Percentiles rank a stretch among this genome's conserved stretches.
Conservation (phyloP, 2,888 invertebrate species). For the Amphimallon solstitiale region DNA sequence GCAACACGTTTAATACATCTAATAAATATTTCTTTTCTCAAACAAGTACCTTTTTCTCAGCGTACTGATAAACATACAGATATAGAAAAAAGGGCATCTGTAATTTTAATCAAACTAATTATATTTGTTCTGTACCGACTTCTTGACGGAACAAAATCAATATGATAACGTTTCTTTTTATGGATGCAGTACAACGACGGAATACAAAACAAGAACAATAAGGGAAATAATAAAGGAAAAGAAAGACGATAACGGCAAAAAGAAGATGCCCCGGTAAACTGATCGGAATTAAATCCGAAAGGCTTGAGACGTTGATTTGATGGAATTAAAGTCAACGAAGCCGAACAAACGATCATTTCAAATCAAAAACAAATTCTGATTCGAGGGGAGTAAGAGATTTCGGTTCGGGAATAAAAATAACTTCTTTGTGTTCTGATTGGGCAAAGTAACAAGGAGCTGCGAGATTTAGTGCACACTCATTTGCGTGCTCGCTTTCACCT, state of each 20-base stretch:
- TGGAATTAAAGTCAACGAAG: slow-evolving; percentile 38
- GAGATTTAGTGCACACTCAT: slow-evolving; percentile 51
- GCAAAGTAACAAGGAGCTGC: slow-evolving; percentile 49
- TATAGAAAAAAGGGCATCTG: too few species aligned
- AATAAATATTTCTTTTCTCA: too few species aligned
- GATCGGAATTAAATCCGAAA: slow-evolving; percentile 34
- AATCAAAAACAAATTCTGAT: slow-evolving; percentile 41
- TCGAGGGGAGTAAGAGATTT: slow-evolving; percentile 35
- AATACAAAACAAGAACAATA: slow-evolving; percentile 25
- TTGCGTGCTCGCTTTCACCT: slow-evolving; percentile 45
- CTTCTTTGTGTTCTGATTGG: slow-evolving; percentile 46
- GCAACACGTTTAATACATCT: too few species aligned
- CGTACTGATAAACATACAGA: too few species aligned
- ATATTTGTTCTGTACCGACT: not conserved
- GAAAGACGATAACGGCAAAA: slow-evolving; percentile 18
- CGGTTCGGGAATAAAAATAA: slow-evolving; percentile 37
- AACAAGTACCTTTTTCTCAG: too few species aligned
- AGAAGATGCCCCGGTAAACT: slow-evolving; percentile 19
- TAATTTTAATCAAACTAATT: too few species aligned
- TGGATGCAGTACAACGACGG: slow-evolving; percentile 3
- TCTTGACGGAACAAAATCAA: slow-evolving; percentile 25
- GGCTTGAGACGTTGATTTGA: slow-evolving; percentile 38
- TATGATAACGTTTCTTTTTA: slow-evolving; percentile 9
- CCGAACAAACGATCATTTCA: slow-evolving; percentile 38
- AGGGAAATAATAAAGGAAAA: slow-evolving; percentile 25